Evolutionary conservation across 2,113 vertebrate species (phyloP).

Genomic region (Cyanistes caeruleus): DNA sequence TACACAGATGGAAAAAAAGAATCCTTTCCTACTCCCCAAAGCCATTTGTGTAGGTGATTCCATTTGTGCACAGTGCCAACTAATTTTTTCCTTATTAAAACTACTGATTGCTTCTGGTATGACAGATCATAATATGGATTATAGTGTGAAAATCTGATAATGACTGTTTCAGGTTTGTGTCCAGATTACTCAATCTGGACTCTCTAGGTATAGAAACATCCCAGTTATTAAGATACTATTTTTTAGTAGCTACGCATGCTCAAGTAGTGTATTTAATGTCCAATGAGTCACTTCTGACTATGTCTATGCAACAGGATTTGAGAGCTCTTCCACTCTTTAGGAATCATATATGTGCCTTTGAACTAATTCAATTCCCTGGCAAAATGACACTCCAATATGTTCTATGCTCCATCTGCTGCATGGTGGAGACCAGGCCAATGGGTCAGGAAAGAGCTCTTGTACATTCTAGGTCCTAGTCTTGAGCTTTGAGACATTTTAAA

Average conservation of each 20-base stretch:
- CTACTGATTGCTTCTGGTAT: slow-evolving; percentile 10
- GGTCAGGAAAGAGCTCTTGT: background rate
- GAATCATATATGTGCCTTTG: background rate
- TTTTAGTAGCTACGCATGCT: background rate
- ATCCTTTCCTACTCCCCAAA: background rate
- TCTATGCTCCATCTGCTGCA: background rate
- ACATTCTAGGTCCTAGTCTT: background rate
- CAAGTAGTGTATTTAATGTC: background rate
- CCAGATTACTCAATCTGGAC: background rate
- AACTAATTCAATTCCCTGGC: background rate
- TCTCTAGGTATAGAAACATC: background rate
- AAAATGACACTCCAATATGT: background rate
- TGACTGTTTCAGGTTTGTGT: background rate
- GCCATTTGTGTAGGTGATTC: background rate
- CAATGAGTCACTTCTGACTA: background rate
- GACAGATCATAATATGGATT: background rate
- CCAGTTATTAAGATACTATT: rapidly evolving
- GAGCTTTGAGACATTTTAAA: background rate
- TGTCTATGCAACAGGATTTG: background rate
- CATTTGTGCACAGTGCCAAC: background rate
- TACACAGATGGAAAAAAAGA: background rate
- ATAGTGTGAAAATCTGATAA: background rate
- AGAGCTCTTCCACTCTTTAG: background rate
- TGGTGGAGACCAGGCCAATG: rapidly evolving
- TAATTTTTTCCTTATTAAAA: slow-evolving; percentile 33